Percentiles rank a stretch among this genome's conserved stretches.
phyloP scores from a whole-genome alignment of 2,888 invertebrate species.

The Thecophora atra region DNA sequence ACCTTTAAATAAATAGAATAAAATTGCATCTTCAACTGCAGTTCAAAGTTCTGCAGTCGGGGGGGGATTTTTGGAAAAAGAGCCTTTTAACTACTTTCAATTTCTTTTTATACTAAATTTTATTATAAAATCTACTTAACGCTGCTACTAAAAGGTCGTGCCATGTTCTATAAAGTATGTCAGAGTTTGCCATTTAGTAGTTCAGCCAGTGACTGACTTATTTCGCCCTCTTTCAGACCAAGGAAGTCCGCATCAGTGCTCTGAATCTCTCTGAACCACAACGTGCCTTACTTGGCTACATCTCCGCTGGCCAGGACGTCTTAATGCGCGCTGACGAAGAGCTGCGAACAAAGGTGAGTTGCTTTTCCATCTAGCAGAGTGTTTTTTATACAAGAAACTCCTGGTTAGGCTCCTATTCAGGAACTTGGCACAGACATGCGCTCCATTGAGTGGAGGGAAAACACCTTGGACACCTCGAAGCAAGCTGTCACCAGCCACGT shows the following conservation, averaged over 20 bases:
- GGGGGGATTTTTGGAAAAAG: slow-evolving; percentile 15
- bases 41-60: neutral
- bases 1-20: neutral
- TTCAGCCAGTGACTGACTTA: no score
- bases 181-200: no score
- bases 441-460: slow-evolving; percentile 93
- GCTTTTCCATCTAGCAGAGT: neutral
- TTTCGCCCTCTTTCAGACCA: slow-evolving; percentile 55
- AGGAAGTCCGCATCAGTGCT: slow-evolving; percentile 77
- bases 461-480: slow-evolving; percentile 91
- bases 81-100: neutral
- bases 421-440: slow-evolving; percentile 85
- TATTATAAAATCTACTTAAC: slow-evolving; percentile 33
- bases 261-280: slow-evolving; percentile 88
- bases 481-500: slow-evolving; percentile 97
- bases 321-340: slow-evolving; percentile 87
- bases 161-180: slow-evolving; percentile 58
- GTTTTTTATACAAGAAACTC: neutral
- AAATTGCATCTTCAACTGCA: neutral
- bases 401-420: slow-evolving; percentile 69
- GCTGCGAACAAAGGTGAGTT: slow-evolving; percentile 68
- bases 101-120: slow-evolving; percentile 9
- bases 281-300: slow-evolving; percentile 89
- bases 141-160: slow-evolving; percentile 45
- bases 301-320: slow-evolving; percentile 87